Percentiles rank a stretch among this genome's conserved stretches.
Evolutionary conservation across 2,888 invertebrate species (phyloP).

Genomic region (Tachina lurida): DNA sequence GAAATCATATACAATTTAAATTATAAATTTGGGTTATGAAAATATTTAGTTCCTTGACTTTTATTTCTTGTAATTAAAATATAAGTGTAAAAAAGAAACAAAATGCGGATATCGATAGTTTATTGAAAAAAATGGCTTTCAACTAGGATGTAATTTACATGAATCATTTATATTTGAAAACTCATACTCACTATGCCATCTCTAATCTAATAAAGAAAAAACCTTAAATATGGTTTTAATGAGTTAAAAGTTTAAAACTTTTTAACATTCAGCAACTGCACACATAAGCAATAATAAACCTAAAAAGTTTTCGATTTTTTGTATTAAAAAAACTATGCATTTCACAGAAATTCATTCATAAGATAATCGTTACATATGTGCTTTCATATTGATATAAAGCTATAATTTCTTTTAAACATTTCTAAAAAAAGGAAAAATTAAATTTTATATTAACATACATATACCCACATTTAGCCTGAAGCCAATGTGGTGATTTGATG

Average conservation of each 20-base stretch:
- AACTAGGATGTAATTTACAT: too few species aligned
- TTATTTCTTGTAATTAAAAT: background rate
- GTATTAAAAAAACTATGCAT: background rate
- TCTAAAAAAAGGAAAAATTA: background rate
- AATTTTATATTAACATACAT: conserved; percentile 33
- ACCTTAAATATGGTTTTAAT: background rate
- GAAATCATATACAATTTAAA: conserved; percentile 4
- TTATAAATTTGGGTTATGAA: conserved; percentile 6
- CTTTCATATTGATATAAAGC: background rate
- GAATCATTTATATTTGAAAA: too few species aligned
- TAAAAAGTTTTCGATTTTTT: conserved; percentile 1
- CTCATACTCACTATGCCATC: too few species aligned
- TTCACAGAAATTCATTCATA: conserved; percentile 46
- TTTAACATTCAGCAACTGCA: conserved; percentile 35
- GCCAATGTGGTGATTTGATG: conserved; percentile 27
- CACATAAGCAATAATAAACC: conserved; percentile 7
- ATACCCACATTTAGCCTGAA: conserved; percentile 34
- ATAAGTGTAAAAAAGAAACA: background rate
- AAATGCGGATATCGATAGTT: conserved; percentile 27
- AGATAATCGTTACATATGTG: conserved; percentile 5
- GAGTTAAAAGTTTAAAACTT: conserved; percentile 4
- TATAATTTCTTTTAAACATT: background rate
- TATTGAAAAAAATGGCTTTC: background rate
- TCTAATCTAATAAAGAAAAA: too few species aligned
- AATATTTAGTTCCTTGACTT: conserved; percentile 11